phyloP scores from a whole-genome alignment of 2,797 vertebrate species.

The Sebastes itinus region DNA sequence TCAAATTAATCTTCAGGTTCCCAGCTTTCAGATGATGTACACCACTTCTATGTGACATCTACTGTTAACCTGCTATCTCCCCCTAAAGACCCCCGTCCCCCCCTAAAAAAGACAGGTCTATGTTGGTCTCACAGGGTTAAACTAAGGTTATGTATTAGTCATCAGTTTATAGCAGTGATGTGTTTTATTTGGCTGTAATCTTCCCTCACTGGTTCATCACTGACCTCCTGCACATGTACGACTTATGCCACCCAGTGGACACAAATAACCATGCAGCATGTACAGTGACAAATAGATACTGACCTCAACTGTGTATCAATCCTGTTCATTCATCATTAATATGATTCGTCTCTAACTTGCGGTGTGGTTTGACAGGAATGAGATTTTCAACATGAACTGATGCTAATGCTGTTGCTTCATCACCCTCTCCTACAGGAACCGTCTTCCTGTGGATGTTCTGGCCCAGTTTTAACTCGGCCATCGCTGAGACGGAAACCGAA shows the following conservation, averaged over 20 bases:
- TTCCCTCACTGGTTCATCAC: neutral
- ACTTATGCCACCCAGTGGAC: conserved; percentile 61
- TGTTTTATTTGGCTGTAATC: neutral
- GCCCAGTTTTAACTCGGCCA: conserved; percentile 97
- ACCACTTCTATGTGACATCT: no score
- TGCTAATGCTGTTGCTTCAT: neutral
- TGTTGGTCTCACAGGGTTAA: neutral
- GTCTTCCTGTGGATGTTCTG: conserved; percentile 98
- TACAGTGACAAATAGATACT: fast-evolving
- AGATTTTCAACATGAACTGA: neutral
- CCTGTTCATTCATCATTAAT: no score
- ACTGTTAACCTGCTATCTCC: no score
- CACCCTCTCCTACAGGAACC: conserved; percentile 82
- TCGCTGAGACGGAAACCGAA: conserved; percentile 52
- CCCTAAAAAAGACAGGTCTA: no score
- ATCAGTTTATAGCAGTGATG: neutral
- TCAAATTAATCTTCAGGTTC: no score
- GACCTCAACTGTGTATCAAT: neutral
- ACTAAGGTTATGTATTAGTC: neutral
- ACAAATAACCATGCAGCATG: neutral
- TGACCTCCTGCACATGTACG: neutral
- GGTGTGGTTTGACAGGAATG: neutral
- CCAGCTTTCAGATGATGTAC: no score
- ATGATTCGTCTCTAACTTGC: neutral
- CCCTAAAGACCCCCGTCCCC: no score